These are phyloP conservation scores for Metopolophium dirhodum DNA, from an alignment of 1,140 invertebrate species.

Conservation along the genomic window DNA sequence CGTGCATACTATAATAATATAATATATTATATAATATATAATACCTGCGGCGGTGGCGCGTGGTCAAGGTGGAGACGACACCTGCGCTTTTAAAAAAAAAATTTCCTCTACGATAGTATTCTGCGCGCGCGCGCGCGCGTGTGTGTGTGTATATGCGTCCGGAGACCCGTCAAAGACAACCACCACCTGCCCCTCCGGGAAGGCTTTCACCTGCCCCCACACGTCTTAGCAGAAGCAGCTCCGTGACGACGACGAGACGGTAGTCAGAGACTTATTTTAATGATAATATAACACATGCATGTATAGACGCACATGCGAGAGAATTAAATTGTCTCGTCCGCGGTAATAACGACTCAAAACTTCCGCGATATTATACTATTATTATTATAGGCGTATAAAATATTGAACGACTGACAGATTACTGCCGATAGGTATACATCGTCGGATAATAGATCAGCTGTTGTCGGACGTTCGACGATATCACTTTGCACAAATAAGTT, in stretches of 20 bases:
- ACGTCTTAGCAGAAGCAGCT: not conserved
- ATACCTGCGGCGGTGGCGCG: constrained; percentile 37
- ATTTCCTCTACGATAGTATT: not conserved
- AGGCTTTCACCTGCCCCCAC: constrained; percentile 35
- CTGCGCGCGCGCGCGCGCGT: too few species aligned
- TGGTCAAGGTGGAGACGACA: constrained; percentile 46
- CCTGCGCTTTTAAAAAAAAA: not conserved
- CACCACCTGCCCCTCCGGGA: not conserved
- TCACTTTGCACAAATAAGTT: not conserved
- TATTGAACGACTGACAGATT: not conserved
- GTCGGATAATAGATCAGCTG: not conserved
- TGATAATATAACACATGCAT: not conserved
- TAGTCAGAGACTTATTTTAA: not conserved
- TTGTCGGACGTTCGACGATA: not conserved
- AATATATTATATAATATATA: not conserved
- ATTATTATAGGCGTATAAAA: not conserved
- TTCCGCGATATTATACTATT: not conserved
- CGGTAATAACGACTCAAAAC: not conserved
- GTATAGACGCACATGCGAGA: too few species aligned
- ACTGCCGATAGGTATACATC: not conserved
- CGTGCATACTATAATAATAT: not conserved
- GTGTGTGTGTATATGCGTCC: too few species aligned
- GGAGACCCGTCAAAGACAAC: not conserved
- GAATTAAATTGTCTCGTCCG: not conserved
- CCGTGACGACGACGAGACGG: not conserved